phyloP scores from a whole-genome alignment of 2,888 invertebrate species.

The Leptinotarsa juncta region DNA sequence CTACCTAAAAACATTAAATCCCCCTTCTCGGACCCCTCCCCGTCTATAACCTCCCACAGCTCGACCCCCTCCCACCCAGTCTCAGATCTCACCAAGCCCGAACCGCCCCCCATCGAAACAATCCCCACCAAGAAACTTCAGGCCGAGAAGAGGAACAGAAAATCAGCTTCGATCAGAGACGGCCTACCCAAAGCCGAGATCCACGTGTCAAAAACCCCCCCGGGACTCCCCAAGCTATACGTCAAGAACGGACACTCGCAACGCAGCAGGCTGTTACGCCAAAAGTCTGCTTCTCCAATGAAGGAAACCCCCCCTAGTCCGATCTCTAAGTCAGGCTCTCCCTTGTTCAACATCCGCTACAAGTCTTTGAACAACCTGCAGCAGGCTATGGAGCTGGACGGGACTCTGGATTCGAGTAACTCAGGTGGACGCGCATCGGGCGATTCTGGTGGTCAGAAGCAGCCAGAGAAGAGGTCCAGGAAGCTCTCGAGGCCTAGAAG shows the following conservation, averaged over 20 bases:
- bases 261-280: constrained; percentile 75
- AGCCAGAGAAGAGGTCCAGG: constrained; percentile 85
- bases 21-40: constrained; percentile 70
- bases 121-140: constrained; percentile 86
- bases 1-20: constrained; percentile 84
- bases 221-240: constrained; percentile 80
- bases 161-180: constrained; percentile 71
- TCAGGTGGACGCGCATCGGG: constrained; percentile 89
- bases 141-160: constrained; percentile 80
- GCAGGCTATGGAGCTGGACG: constrained; percentile 77
- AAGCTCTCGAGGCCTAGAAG: constrained; percentile 87
- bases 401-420: constrained; percentile 90
- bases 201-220: constrained; percentile 64
- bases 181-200: constrained; percentile 63
- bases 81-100: constrained; percentile 75
- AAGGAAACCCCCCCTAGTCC: constrained; percentile 78
- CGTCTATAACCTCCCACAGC: constrained; percentile 66
- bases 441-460: constrained; percentile 80
- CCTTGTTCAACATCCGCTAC: constrained; percentile 80
- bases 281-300: constrained; percentile 79
- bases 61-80: constrained; percentile 62
- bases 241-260: constrained; percentile 80
- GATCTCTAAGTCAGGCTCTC: constrained; percentile 77
- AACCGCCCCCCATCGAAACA: constrained; percentile 92
- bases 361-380: constrained; percentile 79